A percentile compares a stretch with the other conserved stretches of the same genome.
Evolutionary conservation across 2,888 invertebrate species (phyloP).

Genomic region (Phalera bucephala): DNA sequence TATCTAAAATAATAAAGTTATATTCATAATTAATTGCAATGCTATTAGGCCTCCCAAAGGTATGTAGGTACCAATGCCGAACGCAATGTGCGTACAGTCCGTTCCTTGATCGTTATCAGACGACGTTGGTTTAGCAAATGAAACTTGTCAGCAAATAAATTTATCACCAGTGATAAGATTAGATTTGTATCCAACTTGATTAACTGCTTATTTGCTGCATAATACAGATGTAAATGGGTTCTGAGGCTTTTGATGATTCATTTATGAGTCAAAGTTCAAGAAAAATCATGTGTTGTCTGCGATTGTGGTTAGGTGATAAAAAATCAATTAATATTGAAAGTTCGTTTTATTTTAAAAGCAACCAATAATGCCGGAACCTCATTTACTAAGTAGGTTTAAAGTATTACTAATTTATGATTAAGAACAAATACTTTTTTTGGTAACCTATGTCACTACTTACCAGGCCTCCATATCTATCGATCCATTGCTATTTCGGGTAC

Average conservation of each 20-base stretch:
- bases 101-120: slow-evolving; percentile 48
- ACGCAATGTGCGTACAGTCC: slow-evolving; percentile 23
- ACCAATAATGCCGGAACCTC: too few species aligned
- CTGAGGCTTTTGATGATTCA: slow-evolving; percentile 44
- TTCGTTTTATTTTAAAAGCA: too few species aligned
- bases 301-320: neutral
- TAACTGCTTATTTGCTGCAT: slow-evolving; percentile 30
- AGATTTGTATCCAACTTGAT: slow-evolving; percentile 47
- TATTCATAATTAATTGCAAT: too few species aligned
- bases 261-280: slow-evolving; percentile 30
- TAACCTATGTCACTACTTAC: too few species aligned
- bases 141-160: slow-evolving; percentile 54
- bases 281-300: slow-evolving; percentile 6
- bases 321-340: neutral
- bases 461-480: too few species aligned
- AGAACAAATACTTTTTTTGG: too few species aligned
- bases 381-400: too few species aligned
- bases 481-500: too few species aligned
- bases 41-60: slow-evolving; percentile 14
- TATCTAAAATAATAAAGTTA: too few species aligned
- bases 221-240: slow-evolving; percentile 39
- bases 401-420: too few species aligned
- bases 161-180: slow-evolving; percentile 47
- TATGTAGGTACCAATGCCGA: slow-evolving; percentile 23
- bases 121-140: slow-evolving; percentile 45